phyloP scores from a whole-genome alignment of 2,888 invertebrate genomes.

The Blera fallax region DNA sequence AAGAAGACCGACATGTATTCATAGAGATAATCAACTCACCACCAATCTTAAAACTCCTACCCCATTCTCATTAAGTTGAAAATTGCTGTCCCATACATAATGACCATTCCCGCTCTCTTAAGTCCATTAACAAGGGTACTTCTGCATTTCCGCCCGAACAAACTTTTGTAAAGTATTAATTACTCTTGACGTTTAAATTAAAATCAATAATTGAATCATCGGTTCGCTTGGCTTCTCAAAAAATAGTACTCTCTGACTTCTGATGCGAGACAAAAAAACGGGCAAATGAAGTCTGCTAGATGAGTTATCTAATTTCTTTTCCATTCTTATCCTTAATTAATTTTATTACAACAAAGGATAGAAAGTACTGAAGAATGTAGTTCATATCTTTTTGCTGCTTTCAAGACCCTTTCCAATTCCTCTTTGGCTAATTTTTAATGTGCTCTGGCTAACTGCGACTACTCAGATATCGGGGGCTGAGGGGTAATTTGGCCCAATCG shows the following conservation, averaged over 20 bases:
- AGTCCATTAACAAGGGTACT: constrained; percentile 54
- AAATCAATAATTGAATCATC: constrained; percentile 67
- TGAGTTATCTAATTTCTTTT: background rate
- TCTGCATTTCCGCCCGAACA: constrained; percentile 49
- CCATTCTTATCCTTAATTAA: constrained; percentile 28
- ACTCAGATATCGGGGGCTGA: constrained; percentile 35
- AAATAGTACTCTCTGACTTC: constrained; percentile 35
- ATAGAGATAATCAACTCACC: background rate
- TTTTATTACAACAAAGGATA: constrained; percentile 35
- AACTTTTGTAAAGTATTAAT: constrained; percentile 62
- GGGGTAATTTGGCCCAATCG: constrained; percentile 35
- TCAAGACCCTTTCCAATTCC: background rate
- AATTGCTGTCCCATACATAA: constrained; percentile 9
- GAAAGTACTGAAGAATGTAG: background rate
- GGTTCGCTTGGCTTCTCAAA: constrained; percentile 23
- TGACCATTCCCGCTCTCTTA: constrained; percentile 9
- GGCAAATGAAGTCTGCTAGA: constrained; percentile 12
- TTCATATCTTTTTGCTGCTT: background rate
- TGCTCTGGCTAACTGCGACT: background rate
- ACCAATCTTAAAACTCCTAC: background rate
- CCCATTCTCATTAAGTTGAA: background rate
- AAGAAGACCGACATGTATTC: no score
- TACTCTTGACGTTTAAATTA: constrained; percentile 60
- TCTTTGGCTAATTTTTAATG: constrained; percentile 7
- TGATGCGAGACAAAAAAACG: constrained; percentile 8